Evolutionary conservation across 1,140 invertebrate genomes (phyloP).

Genomic region (Microplitis demolitor): DNA sequence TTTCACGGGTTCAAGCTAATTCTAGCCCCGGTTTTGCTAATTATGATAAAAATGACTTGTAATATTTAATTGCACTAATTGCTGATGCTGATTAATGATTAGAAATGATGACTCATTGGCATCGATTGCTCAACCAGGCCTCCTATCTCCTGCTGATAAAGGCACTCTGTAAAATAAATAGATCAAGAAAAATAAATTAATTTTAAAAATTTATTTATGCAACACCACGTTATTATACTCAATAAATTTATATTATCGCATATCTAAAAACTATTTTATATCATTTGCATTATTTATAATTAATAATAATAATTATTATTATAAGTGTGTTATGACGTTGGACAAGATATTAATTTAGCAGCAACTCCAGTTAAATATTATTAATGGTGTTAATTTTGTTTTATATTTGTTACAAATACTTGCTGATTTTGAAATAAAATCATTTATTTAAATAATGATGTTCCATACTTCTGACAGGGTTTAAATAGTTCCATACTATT

Average conservation of each 20-base stretch:
- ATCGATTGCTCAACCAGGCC: slow-evolving; percentile 8
- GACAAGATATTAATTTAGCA: not conserved
- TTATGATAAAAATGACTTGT: not conserved
- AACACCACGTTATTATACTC: not conserved
- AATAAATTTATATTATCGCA: not conserved
- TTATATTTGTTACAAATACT: not conserved
- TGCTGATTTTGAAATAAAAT: not conserved
- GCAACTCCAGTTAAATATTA: not conserved
- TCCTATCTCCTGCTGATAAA: slow-evolving; percentile 2
- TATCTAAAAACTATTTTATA: not conserved
- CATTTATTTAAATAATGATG: slow-evolving; percentile 16
- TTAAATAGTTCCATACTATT: slow-evolving; percentile 31
- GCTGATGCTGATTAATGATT: slow-evolving; percentile 1
- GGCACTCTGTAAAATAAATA: not conserved
- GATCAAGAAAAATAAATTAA: not conserved
- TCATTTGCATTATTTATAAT: no score
- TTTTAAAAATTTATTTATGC: not conserved
- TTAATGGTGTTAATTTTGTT: not conserved
- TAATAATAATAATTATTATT: not conserved
- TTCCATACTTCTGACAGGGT: slow-evolving; percentile 26
- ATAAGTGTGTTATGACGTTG: not conserved
- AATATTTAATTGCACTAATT: not conserved
- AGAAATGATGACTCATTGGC: not conserved
- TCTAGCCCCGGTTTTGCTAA: slow-evolving; percentile 9
- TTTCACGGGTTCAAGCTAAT: not conserved